These are phyloP conservation scores for Protosalanx chinensis DNA, from an alignment of 2,797 vertebrate genomes.

Conservation along the genomic window DNA sequence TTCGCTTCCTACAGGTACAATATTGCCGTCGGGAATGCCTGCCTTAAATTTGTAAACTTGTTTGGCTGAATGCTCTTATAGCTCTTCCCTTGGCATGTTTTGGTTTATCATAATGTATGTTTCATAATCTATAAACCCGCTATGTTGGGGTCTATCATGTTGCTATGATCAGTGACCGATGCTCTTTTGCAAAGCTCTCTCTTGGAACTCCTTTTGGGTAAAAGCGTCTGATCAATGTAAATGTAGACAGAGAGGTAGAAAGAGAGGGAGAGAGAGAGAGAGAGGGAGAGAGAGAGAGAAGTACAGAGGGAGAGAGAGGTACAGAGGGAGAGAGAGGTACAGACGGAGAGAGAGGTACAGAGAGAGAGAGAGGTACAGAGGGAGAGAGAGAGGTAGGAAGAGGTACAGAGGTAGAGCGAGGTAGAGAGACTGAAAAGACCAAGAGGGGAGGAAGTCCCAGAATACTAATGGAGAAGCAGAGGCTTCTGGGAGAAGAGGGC, in stretches of 20 bases:
- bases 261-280: constrained; percentile 12
- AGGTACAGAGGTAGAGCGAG: constrained; percentile 8
- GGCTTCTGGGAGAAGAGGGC: constrained; percentile 61
- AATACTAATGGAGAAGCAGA: constrained; percentile 67
- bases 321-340: background rate
- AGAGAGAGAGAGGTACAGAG: background rate
- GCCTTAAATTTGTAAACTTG: too few relatives aligned
- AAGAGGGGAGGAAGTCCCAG: constrained; percentile 55
- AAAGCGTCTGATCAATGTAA: too few relatives aligned
- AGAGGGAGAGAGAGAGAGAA: constrained; percentile 5
- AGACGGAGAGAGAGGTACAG: background rate
- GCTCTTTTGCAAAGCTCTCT: too few relatives aligned
- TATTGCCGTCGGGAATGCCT: too few relatives aligned
- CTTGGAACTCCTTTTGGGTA: too few relatives aligned
- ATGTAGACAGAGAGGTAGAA: background rate
- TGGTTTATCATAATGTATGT: too few relatives aligned
- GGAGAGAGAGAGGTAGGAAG: constrained; percentile 13
- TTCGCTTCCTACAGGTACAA: too few relatives aligned
- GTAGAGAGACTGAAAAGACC: constrained; percentile 32
- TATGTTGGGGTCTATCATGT: too few relatives aligned
- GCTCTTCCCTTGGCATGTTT: too few relatives aligned
- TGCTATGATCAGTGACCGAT: too few relatives aligned
- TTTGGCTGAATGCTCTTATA: too few relatives aligned
- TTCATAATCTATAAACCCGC: too few relatives aligned
- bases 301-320: background rate